These are phyloP conservation scores for Drosophila pandora DNA, from an alignment of 1,140 invertebrate species.

Conservation along the genomic window DNA sequence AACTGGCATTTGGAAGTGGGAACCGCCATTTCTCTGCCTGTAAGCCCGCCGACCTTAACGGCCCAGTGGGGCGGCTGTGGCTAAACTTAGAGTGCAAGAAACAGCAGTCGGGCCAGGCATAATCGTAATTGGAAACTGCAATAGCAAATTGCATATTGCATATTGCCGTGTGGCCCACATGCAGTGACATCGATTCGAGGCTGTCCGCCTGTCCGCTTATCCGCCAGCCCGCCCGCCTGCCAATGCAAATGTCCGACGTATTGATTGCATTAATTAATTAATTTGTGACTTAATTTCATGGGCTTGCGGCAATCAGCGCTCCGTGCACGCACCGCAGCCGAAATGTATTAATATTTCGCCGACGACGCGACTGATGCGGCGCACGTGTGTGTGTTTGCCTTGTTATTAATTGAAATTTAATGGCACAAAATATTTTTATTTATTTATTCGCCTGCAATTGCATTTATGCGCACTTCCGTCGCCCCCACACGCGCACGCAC, in stretches of 20 bases:
- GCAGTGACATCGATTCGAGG: slow-evolving; percentile 36
- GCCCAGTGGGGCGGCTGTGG: slow-evolving; percentile 16
- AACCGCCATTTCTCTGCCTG: background rate
- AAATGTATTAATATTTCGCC: slow-evolving; percentile 75
- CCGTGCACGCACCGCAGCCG: slow-evolving; percentile 66
- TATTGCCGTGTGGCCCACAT: slow-evolving; percentile 40
- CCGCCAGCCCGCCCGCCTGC: slow-evolving; percentile 9
- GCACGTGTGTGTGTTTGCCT: slow-evolving; percentile 68
- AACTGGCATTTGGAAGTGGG: background rate
- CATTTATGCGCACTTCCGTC: slow-evolving; percentile 80
- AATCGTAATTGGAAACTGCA: slow-evolving; percentile 79
- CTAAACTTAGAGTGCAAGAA: slow-evolving; percentile 70
- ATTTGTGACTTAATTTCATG: slow-evolving; percentile 83
- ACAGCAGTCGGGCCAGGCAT: slow-evolving; percentile 57
- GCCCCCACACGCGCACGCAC: slow-evolving; percentile 34
- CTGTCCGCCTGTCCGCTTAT: background rate
- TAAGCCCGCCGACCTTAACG: slow-evolving; percentile 46
- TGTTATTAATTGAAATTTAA: slow-evolving; percentile 83
- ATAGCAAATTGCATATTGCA: slow-evolving; percentile 67
- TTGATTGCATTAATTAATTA: slow-evolving; percentile 83
- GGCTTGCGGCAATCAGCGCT: slow-evolving; percentile 78
- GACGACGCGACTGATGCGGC: slow-evolving; percentile 36
- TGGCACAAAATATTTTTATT: slow-evolving; percentile 79
- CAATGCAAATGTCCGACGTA: slow-evolving; percentile 79
- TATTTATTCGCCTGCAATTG: slow-evolving; percentile 79